Evolutionary conservation across 2,113 vertebrate genomes (phyloP).

Genomic region (Cavia aperea): DNA sequence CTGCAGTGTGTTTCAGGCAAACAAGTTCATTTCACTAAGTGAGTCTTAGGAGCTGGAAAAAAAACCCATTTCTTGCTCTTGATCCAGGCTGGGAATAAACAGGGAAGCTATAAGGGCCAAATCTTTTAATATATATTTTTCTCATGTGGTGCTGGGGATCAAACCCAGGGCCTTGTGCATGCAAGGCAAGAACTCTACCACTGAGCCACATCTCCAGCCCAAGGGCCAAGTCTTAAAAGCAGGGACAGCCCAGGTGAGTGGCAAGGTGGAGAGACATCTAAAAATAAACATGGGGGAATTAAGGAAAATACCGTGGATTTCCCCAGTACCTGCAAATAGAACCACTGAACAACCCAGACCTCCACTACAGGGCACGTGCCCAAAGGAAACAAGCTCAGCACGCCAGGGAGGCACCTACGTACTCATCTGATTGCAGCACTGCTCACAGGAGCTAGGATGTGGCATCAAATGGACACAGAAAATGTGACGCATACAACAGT

Average conservation of each 20-base stretch:
- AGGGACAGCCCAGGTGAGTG: neutral
- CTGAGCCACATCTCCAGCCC: neutral
- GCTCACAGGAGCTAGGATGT: neutral
- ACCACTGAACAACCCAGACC: neutral
- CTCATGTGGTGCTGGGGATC: neutral
- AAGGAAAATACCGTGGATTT: neutral
- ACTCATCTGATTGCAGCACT: neutral
- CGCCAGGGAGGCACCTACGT: neutral
- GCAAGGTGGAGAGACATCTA: too few relatives aligned
- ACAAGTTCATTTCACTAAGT: neutral
- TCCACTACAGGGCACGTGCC: neutral
- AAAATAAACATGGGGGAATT: neutral
- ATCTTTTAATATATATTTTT: too few relatives aligned
- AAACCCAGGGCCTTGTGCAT: neutral
- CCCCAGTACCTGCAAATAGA: neutral
- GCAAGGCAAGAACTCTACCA: neutral
- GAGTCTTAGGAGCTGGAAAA: neutral
- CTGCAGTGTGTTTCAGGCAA: neutral
- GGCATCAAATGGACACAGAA: neutral
- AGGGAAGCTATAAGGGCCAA: neutral
- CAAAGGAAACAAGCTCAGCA: neutral
- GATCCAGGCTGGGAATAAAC: neutral
- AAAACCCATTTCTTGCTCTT: neutral
- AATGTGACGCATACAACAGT: neutral
- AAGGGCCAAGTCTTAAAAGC: neutral